Percentiles rank a stretch among this genome's conserved stretches.
phyloP scores from a whole-genome alignment of 1,140 invertebrate genomes.

The Galendromus occidentalis region DNA sequence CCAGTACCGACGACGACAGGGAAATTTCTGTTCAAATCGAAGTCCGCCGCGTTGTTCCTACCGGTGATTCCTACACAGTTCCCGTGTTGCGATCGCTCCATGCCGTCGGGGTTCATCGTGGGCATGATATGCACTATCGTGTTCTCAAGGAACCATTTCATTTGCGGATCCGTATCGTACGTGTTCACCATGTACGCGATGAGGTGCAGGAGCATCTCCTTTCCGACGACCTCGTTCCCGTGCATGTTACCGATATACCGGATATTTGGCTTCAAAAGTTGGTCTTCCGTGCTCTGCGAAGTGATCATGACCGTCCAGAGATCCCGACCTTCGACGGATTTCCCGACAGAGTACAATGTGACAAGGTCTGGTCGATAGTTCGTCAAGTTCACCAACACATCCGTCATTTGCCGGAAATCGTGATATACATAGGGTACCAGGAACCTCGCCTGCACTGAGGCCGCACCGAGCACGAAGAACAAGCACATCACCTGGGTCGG shows the following conservation, averaged over 20 bases:
- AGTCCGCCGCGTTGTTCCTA: constrained; percentile 24
- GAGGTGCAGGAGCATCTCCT: constrained; percentile 64
- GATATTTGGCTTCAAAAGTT: constrained; percentile 63
- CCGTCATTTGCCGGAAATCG: constrained; percentile 63
- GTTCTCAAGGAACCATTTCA: constrained; percentile 29
- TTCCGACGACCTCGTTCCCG: constrained; percentile 42
- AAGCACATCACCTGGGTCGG: no score
- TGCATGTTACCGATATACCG: constrained; percentile 26
- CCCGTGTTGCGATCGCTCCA: constrained; percentile 27
- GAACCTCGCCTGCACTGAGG: background rate
- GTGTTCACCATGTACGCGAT: constrained; percentile 32
- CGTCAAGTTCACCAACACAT: constrained; percentile 53
- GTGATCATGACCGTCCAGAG: constrained; percentile 88
- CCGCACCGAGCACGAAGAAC: background rate
- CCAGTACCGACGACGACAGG: constrained; percentile 27
- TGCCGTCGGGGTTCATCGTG: constrained; percentile 35
- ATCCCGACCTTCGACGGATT: constrained; percentile 72
- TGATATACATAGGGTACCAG: constrained; percentile 57
- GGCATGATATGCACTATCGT: constrained; percentile 36
- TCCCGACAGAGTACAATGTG: constrained; percentile 73
- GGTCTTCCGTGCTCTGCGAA: constrained; percentile 64
- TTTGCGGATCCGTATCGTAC: constrained; percentile 19
- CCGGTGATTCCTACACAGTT: constrained; percentile 29
- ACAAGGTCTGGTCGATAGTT: constrained; percentile 59
- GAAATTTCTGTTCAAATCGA: constrained; percentile 32